phyloP scores from a whole-genome alignment of 2,113 vertebrate genomes.

The Ictalurus furcatus region DNA sequence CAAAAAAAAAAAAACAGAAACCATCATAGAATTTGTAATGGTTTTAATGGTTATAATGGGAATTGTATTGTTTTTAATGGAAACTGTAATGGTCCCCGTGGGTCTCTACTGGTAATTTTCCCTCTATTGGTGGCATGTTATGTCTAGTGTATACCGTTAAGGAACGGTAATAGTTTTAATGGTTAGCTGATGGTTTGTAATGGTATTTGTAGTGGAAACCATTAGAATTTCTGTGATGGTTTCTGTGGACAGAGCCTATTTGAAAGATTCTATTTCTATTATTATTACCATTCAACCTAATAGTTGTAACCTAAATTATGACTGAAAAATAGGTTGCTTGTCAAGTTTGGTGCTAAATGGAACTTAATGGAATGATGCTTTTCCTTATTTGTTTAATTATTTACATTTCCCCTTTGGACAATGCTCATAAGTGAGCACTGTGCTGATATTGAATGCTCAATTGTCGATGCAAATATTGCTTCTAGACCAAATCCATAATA shows the following conservation, averaged over 20 bases:
- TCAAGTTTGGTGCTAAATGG: background rate
- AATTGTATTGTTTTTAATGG: no score
- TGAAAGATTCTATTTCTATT: background rate
- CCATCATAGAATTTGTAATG: no score
- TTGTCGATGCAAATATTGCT: background rate
- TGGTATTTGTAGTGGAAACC: no score
- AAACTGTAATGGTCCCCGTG: no score
- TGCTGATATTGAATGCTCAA: background rate
- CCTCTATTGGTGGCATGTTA: no score
- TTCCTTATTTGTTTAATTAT: background rate
- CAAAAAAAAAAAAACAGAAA: no score
- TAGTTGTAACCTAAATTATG: background rate
- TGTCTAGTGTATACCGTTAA: no score
- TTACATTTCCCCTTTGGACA: background rate
- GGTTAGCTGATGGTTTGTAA: no score
- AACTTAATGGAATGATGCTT: background rate
- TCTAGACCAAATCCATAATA: background rate
- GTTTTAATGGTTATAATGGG: no score
- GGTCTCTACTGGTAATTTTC: no score
- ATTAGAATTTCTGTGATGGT: no score
- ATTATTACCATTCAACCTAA: background rate
- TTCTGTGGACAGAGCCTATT: background rate
- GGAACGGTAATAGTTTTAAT: no score
- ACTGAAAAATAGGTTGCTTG: background rate
- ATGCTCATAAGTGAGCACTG: background rate